Conservation (phyloP, 2,888 invertebrate genomes). For the Sphaerophoria rueppellii region DNA sequence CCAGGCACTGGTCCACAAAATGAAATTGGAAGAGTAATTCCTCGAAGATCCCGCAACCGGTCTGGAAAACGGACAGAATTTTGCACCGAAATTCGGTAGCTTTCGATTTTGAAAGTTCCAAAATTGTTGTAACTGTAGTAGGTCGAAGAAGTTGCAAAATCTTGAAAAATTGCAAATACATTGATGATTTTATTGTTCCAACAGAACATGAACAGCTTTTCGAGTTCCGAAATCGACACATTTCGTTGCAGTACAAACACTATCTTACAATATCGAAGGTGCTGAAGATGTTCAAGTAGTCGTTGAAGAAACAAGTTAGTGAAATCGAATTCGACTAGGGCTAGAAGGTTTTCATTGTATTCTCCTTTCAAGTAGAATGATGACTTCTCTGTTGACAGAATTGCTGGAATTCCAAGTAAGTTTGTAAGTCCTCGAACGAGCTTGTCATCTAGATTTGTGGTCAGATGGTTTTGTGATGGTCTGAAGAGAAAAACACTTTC, state of each 20-base stretch:
- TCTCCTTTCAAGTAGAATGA: not conserved
- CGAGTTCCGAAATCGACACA: not conserved
- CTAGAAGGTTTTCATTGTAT: not conserved
- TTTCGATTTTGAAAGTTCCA: not conserved
- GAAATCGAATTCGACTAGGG: not conserved
- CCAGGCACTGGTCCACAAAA: not conserved
- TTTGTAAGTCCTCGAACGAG: not conserved
- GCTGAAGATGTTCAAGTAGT: not conserved
- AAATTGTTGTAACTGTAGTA: not conserved
- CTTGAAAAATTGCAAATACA: not conserved
- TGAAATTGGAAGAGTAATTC: not conserved
- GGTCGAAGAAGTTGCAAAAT: not conserved
- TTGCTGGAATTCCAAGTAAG: not conserved
- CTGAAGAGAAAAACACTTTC: not conserved
- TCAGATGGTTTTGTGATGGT: not conserved
- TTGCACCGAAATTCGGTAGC: not conserved
- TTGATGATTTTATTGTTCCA: not conserved
- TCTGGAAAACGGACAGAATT: not conserved
- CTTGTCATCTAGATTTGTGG: not conserved
- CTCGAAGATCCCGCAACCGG: not conserved
- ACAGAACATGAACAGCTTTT: not conserved
- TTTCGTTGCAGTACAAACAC: not conserved
- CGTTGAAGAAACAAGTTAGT: too few relatives aligned
- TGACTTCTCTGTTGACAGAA: not conserved
- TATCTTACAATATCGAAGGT: not conserved